Evolutionary conservation across 2,113 vertebrate genomes (phyloP), one percentile per base, ranked within the genome.

Genomic region (Solea solea): DNA sequence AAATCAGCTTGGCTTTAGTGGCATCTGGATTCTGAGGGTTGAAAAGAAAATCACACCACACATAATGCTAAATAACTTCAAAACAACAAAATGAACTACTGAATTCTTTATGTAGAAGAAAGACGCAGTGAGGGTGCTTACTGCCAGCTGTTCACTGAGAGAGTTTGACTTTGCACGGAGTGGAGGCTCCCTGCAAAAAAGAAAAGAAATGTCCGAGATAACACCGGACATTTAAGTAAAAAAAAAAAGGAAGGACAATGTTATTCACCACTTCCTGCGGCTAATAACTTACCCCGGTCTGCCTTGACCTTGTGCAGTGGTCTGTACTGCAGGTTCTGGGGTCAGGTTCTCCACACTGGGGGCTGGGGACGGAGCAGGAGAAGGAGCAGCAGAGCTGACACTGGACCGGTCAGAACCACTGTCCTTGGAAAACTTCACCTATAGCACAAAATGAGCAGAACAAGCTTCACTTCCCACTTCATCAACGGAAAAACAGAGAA

Each of bases 1-100:
- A 98, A 78, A 99, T 99, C 53, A 99, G 92, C 85, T 97, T 98
- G 52, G 97, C 97, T 88, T 99, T 99, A 45, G 95, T 95, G 9
- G 93, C 88, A 12, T 97, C 96, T 10, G 97, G 95, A 87, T 96
- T 96, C 97, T 99, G 69, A 46, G 56, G 46, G 14, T 51, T 1
- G 15, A 68, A 13, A 72, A 56, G 44, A 21, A 64, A 0, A 49
- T 10, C 15, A 16, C 11, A 21, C 7, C 21, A 45, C 0, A 16
- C 27, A 49, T 8, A 34, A 16, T 39, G 10, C 44, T 41, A 45
- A 58, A 60, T 11, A 48, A 69, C 7, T 16, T 0, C 5, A 58
- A 58, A 34, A 34, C 34, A 34, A 34, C 0, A 27, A 7, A 0
- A 69, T n/a, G 3, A 25, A 8, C 13, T 21, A 34, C 0, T 6